phyloP scores from a whole-genome alignment of 2,888 invertebrate genomes.

The Nipponacmea schrenckii region DNA sequence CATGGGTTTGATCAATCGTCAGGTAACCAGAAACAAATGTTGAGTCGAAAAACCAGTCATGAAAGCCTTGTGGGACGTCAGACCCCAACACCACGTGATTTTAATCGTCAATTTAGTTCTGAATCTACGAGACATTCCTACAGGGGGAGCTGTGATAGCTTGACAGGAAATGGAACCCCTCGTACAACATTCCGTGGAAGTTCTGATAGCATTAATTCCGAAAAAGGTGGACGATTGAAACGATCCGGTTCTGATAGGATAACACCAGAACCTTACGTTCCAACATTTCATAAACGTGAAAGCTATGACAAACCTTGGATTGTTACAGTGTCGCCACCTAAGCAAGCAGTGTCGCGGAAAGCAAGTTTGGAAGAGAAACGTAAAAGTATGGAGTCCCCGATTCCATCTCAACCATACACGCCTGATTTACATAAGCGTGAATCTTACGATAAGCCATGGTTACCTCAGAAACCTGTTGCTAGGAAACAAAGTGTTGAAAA shows the following conservation, averaged over 20 bases:
- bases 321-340: not conserved
- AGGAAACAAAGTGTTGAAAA: not conserved
- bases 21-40: not conserved
- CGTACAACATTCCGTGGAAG: not conserved
- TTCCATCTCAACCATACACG: not conserved
- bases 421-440: constrained; percentile 3
- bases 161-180: not conserved
- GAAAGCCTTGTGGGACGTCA: not conserved
- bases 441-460: not conserved
- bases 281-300: constrained; percentile 2
- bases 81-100: not conserved
- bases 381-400: not conserved
- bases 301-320: not conserved
- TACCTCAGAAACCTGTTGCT: not conserved
- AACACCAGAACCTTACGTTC: not conserved
- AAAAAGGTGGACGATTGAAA: not conserved
- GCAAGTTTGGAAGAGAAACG: not conserved
- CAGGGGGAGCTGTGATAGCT: constrained; percentile 3
- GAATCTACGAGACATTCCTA: not conserved
- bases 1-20: not conserved
- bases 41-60: not conserved
- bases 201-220: not conserved
- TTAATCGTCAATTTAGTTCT: not conserved
- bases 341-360: not conserved
- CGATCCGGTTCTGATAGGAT: not conserved